Conservation (phyloP, 2,888 invertebrate genomes). For the Cheiracanthium punctorium region DNA sequence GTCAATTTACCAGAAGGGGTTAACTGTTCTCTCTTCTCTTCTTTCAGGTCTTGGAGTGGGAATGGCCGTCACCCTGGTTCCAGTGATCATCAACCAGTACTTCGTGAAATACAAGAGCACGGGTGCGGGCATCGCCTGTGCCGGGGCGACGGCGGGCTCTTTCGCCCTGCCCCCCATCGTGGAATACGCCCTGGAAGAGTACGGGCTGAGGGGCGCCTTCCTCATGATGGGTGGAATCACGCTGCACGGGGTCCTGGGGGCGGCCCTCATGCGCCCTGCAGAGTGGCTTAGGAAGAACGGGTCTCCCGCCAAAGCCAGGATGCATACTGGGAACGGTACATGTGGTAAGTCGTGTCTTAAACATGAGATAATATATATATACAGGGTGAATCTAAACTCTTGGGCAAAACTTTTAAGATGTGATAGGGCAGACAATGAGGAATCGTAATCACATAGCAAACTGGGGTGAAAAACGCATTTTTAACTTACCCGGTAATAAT, state of each 20-base stretch:
- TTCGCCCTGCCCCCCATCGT: slow-evolving; percentile 71
- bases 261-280: slow-evolving; percentile 50
- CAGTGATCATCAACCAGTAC: slow-evolving; percentile 72
- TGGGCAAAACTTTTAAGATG: no score
- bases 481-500: no score
- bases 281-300: slow-evolving; percentile 28
- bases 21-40: no score
- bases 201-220: slow-evolving; percentile 65
- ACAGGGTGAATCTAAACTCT: no score
- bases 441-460: no score
- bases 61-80: slow-evolving; percentile 66
- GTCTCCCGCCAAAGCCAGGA: neutral
- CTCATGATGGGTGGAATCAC: slow-evolving; percentile 70
- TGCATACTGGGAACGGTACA: neutral
- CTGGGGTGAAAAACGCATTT: no score
- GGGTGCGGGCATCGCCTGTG: slow-evolving; percentile 71
- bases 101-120: slow-evolving; percentile 69
- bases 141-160: slow-evolving; percentile 71
- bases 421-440: no score
- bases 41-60: slow-evolving; percentile 70
- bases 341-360: slow-evolving; percentile 1
- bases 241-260: slow-evolving; percentile 65
- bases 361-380: no score
- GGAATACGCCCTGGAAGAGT: slow-evolving; percentile 65
- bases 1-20: no score